Conservation (phyloP, 2,888 invertebrate genomes). For the Drosophila greeni region DNA sequence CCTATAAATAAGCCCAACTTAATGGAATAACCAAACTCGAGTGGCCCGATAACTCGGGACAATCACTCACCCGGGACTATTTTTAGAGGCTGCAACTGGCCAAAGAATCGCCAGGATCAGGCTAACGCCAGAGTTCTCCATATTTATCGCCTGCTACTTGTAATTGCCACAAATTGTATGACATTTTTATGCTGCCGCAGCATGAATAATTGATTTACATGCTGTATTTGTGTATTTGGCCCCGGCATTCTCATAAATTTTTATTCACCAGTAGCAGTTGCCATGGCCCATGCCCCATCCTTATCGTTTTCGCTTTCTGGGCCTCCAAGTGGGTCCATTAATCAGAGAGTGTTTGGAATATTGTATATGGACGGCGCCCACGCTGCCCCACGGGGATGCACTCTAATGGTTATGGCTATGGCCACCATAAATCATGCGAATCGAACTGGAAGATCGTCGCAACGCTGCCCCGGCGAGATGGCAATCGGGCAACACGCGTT, state of each 20-base stretch:
- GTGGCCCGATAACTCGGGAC: conserved; percentile 57
- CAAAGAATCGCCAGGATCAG: conserved; percentile 50
- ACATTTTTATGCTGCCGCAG: conserved; percentile 70
- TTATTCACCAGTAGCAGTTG: conserved; percentile 16
- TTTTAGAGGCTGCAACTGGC: conserved; percentile 52
- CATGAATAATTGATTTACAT: conserved; percentile 71
- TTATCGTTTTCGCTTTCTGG: conserved; percentile 71
- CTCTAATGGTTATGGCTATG: conserved; percentile 60
- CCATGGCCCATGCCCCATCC: conserved; percentile 17
- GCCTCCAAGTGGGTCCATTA: conserved; percentile 62
- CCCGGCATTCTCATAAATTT: conserved; percentile 52
- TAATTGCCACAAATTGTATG: conserved; percentile 75
- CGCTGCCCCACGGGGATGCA: conserved; percentile 51
- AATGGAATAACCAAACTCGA: conserved; percentile 54
- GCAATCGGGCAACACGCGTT: conserved; percentile 58
- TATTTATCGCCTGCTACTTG: conserved; percentile 71
- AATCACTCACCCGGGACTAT: conserved; percentile 65
- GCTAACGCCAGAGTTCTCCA: conserved; percentile 38
- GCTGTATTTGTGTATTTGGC: conserved; percentile 63
- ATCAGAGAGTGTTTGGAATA: conserved; percentile 41
- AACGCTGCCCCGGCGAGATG: conserved; percentile 37
- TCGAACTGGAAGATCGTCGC: conserved; percentile 23
- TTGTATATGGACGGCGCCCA: conserved; percentile 50
- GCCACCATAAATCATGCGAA: conserved; percentile 50
- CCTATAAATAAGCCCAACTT: conserved; percentile 69